Evolutionary conservation across 2,797 vertebrate genomes (phyloP), one percentile per base, ranked within the genome.

Genomic region (Alosa sapidissima): DNA sequence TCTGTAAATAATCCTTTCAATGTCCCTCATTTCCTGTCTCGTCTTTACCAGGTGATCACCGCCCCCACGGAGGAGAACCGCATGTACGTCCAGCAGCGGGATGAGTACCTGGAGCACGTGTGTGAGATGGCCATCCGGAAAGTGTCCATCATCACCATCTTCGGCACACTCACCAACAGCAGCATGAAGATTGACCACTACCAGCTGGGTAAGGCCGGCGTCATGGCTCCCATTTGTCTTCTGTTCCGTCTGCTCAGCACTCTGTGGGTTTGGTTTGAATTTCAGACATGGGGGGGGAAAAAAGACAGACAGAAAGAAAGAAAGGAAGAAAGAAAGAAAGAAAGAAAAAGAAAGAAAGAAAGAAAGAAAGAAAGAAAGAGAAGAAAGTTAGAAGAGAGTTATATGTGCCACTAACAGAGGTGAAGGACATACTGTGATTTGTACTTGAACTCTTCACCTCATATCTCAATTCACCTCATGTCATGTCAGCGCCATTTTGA

Each of bases 131-230:
- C 98, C 89, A 96, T 99, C 4, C 95, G 98, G 91, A 99, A 96
- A 87, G 94, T 99, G 54, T 97, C 98, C 33, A 98, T 99, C 91
- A 96, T 99, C 92, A 97, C 97, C 81, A 96, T 99, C 92, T 97
- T 98, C 8, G 98, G 98, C 87, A 95, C 95, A n/a, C 89, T 97
- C 91, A 96, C 93, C 93, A 99, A 99, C 95, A 97, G 97, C 94
- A 97, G 96, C 91, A 98, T 99, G 97, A 99, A 99, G 90, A 99
- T 99, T 0, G 98, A 99, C 93, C 98, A 99, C 94, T 99, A 99
- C 93, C 98, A 99, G 93, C 96, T 99, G 93, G 98, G 98, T 99
- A 91, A 88, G 91, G 47, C 33, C 13, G 13, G 41, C 14, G 33
- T 41, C 1, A 47, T 8, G 16, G 2, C 28, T 47, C 41, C 72